Evolutionary conservation across 92 coral and sea anemone species (phyloP).

Genomic region (Umimayanthus chanpuru): DNA sequence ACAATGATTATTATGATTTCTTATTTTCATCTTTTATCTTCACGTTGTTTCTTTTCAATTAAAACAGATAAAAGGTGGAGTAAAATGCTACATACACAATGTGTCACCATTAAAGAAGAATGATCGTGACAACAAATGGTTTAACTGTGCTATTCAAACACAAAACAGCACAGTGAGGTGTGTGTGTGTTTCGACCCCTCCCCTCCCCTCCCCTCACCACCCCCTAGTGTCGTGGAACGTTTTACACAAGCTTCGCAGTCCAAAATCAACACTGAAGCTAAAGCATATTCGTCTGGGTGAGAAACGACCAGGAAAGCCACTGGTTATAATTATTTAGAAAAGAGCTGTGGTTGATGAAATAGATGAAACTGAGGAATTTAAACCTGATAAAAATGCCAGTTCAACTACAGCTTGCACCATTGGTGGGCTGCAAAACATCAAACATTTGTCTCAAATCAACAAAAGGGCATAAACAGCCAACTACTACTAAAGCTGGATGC

Average conservation of each 20-base stretch:
- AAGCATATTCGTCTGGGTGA: slow-evolving; percentile 15
- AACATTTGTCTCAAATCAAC: no score
- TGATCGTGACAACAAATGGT: slow-evolving; percentile 2
- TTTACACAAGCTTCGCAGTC: slow-evolving; percentile 21
- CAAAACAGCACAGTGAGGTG: not conserved
- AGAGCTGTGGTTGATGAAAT: not conserved
- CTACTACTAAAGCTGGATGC: no score
- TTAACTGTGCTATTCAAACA: slow-evolving; percentile 9
- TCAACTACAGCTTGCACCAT: not conserved
- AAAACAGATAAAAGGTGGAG: not conserved
- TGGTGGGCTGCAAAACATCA: no score
- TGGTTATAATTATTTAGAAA: slow-evolving; percentile 26
- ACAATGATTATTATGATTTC: slow-evolving; percentile 12
- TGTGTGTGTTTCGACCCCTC: slow-evolving; percentile 37
- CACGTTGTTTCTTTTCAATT: not conserved
- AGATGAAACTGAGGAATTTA: not conserved
- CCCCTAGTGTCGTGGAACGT: not conserved
- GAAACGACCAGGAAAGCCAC: slow-evolving; percentile 25
- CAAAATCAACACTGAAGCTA: slow-evolving; percentile 30
- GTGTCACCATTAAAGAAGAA: slow-evolving; percentile 6
- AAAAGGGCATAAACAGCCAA: no score
- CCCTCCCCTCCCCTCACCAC: not conserved
- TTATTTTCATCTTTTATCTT: not conserved
- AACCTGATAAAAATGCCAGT: not conserved
- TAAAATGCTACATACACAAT: slow-evolving; percentile 11